phyloP scores from a whole-genome alignment of 2,888 invertebrate genomes.

The Rotaria socialis region DNA sequence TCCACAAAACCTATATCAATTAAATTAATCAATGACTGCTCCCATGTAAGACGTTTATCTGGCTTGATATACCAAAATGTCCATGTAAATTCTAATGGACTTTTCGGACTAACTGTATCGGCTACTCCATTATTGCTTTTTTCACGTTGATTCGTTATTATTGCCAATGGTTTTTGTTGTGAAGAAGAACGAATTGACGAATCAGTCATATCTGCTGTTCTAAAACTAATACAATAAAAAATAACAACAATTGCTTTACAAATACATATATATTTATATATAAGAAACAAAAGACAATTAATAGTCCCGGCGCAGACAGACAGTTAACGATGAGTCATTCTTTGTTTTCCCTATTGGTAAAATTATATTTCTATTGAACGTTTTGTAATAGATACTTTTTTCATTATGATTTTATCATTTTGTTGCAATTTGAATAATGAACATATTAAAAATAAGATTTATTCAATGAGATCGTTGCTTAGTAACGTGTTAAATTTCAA shows the following conservation, averaged over 20 bases:
- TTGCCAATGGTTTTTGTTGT: not conserved
- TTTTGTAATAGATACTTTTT: not conserved
- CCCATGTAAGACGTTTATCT: slow-evolving; percentile 24
- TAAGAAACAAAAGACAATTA: not conserved
- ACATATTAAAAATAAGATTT: not conserved
- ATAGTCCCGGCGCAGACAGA: not conserved
- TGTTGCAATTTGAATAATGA: not conserved
- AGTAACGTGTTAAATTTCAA: not conserved
- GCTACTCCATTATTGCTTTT: not conserved
- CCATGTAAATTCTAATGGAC: slow-evolving; percentile 33
- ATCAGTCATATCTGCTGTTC: not conserved
- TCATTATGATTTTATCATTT: not conserved
- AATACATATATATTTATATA: not conserved
- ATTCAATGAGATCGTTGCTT: not conserved
- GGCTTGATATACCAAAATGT: slow-evolving; percentile 38
- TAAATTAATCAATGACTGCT: slow-evolving; percentile 2
- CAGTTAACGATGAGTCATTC: not conserved
- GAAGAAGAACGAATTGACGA: too few species aligned
- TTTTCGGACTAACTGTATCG: slow-evolving; percentile 3
- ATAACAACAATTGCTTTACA: not conserved
- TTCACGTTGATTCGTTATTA: not conserved
- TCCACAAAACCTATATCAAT: slow-evolving; percentile 28
- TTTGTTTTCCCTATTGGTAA: not conserved
- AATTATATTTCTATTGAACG: not conserved
- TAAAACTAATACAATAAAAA: not conserved